These are phyloP conservation scores for Morpho deidamia DNA, from an alignment of 2,888 invertebrate genomes.

Conservation along the genomic window DNA sequence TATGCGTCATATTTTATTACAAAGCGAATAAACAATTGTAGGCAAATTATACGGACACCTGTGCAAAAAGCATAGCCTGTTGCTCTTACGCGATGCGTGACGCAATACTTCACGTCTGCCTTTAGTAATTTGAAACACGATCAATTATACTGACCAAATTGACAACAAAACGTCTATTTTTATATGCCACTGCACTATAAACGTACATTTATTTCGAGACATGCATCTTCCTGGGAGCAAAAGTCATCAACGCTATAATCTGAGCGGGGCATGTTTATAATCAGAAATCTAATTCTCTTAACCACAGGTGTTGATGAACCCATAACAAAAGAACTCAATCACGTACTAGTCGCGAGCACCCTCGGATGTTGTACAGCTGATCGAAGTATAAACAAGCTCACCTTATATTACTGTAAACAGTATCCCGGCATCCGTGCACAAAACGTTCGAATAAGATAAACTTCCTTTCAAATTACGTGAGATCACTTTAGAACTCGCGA, in stretches of 20 bases:
- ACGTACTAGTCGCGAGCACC: conserved; percentile 11
- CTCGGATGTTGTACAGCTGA: conserved; percentile 48
- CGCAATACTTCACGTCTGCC: background rate
- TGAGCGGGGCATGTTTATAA: background rate
- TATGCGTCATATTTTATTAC: conserved; percentile 4
- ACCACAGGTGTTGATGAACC: conserved; percentile 3
- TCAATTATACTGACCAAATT: conserved; percentile 13
- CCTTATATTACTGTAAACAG: conserved; percentile 52
- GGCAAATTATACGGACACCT: conserved; percentile 12
- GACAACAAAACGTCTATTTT: conserved; percentile 9
- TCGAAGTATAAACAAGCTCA: conserved; percentile 57
- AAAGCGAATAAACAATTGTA: conserved; percentile 8
- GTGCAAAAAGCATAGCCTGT: conserved; percentile 13
- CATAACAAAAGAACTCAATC: conserved; percentile 16
- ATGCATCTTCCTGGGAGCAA: background rate
- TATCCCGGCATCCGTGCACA: conserved; percentile 41
- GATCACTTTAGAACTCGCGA: conserved; percentile 33
- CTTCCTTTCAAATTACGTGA: conserved; percentile 38
- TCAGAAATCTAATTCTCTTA: background rate
- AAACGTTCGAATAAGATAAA: conserved; percentile 40
- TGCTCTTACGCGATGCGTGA: conserved; percentile 12
- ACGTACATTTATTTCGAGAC: conserved; percentile 8
- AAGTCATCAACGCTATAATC: background rate
- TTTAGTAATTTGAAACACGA: conserved; percentile 7
- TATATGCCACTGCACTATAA: conserved; percentile 8